Base-by-base conservation (phyloP, 2,888 invertebrate genomes). In the Resseliella maxima region DNA sequence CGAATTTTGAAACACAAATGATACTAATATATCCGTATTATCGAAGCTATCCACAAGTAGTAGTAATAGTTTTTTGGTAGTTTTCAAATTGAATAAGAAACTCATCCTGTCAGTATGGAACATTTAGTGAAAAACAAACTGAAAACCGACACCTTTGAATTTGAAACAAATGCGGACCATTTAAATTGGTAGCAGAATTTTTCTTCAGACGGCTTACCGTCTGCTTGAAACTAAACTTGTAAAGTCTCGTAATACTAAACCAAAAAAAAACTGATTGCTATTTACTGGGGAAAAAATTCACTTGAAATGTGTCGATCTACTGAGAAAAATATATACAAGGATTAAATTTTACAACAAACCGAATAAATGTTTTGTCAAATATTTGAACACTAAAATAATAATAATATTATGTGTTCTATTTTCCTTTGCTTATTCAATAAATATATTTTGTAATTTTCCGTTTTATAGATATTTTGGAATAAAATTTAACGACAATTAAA, bases 101-200 rank as follows among this genome's bases (percentile, higher is more conserved):
- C n/a, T n/a, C 27, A 64, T 64, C 64, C 64, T 64, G 64, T 64
- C 27, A 64, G n/a, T n/a, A n/a, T n/a, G n/a, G n/a, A n/a, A n/a
- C n/a, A n/a, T n/a, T n/a, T n/a, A 27, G 6, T 24, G 6, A 64
- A 50, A 50, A 2, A 18, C 18, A 21, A 3, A 36, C 12, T 36
- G 83, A 83, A 83, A 83, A 38, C 83, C n/a, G 83, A 83, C 83
- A 83, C 83, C 83, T 38, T 38, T n/a, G n/a, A 38, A n/a, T 12
- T 38, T 36, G 83, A 38, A 38, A 83, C 12, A n/a, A 72, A 31
- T 59, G 24, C 27, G 27, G 36, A 35, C n/a, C 38, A 31, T 38
- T 27, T 27, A n/a, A 83, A 83, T 38, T 83, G 83, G 38, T 3
- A 6, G 21, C 38, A 38, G 0, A 64, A n/a, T 12, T 83, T 83